Base-by-base conservation (phyloP, 1,140 invertebrate species). In the Drosophila trapezifrons region DNA sequence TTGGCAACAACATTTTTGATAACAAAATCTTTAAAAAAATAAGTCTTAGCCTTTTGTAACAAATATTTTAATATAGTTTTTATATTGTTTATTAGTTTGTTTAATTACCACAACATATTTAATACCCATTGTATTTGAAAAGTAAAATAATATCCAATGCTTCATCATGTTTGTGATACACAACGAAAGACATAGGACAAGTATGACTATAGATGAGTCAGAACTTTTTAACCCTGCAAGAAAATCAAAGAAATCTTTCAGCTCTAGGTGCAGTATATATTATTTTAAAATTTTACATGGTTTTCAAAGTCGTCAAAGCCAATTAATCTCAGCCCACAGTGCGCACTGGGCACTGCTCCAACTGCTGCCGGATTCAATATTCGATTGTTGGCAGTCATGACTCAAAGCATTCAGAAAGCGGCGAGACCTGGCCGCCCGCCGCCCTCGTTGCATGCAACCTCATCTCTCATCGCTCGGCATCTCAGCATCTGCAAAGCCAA, bases 351-450 rank as follows among this genome's bases (percentile, higher is more conserved):
- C 75, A 82, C 62, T 67, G 76, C 77, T 60, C 40, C 22, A 63
- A 38, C 62, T 60, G 57, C 73, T 73, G 67, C 82, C 67, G 82
- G 62, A 86, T 54, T 54, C 51, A 54, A 54, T 89, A 87, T 80
- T 87, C 83, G 84, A 87, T 87, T 83, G 83, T 76, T 87, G 84
- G 83, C 83, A 87, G 83, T 89, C 83, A 87, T 87, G 83, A 89
- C 81, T 87, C 83, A 89, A 87, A 83, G 79, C 81, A 80, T 77
- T 77, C 67, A 70, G 71, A 83, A 82, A 77, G 65, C 78, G 63
- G 56, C 64, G 76, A 69, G 80, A 84, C 77, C 18, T 13, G 12
- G 66, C 67, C 71, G 82, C 70, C 78, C 83, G 83, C 66, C 55
- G 29, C 29, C 29, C 29, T 32, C 52, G 83, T 87, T 87, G 83